A percentile compares a stretch with the other conserved stretches of the same genome.
These are phyloP conservation scores for Crambe crambe DNA, from an alignment of 37 sponge, comb jelly and placozoan genomes.

Conservation along the genomic window DNA sequence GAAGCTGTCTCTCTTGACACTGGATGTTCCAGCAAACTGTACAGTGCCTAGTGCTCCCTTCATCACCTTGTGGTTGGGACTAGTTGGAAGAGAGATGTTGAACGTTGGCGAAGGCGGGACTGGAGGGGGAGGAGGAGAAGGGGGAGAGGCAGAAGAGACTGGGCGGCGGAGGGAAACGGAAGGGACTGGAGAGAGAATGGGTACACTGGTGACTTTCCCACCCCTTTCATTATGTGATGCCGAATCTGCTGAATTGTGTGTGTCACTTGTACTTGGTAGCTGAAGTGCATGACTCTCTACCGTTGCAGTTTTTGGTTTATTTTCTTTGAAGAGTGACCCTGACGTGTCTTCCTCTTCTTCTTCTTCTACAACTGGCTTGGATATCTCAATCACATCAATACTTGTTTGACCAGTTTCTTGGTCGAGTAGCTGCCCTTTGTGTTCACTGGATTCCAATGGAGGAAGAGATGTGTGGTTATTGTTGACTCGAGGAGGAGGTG, in stretches of 20 bases:
- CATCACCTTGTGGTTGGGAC: not conserved
- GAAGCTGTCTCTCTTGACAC: not conserved
- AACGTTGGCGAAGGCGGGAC: slow-evolving; percentile 12
- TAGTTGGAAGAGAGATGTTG: not conserved
- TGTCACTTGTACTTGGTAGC: not conserved
- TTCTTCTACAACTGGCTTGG: too few species aligned
- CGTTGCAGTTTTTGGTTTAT: not conserved
- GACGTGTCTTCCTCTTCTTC: not conserved
- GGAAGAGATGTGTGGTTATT: not conserved
- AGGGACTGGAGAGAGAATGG: too few species aligned
- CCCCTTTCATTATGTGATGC: too few species aligned
- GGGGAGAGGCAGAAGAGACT: slow-evolving; percentile 1
- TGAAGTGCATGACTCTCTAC: not conserved
- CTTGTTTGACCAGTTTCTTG: slow-evolving; percentile 24
- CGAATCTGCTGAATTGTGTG: too few species aligned
- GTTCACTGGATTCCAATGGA: not conserved
- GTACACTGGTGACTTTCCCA: too few species aligned
- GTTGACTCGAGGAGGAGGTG: slow-evolving; percentile 4
- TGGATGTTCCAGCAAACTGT: slow-evolving; percentile 30
- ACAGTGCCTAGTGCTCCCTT: slow-evolving; percentile 8
- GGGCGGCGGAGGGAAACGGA: too few species aligned
- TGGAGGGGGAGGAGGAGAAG: slow-evolving; percentile 25
- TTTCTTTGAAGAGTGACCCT: not conserved
- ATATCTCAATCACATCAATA: not conserved
- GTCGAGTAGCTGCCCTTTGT: not conserved